Conservation (phyloP, 2,888 invertebrate species). For the Formica aserva region DNA sequence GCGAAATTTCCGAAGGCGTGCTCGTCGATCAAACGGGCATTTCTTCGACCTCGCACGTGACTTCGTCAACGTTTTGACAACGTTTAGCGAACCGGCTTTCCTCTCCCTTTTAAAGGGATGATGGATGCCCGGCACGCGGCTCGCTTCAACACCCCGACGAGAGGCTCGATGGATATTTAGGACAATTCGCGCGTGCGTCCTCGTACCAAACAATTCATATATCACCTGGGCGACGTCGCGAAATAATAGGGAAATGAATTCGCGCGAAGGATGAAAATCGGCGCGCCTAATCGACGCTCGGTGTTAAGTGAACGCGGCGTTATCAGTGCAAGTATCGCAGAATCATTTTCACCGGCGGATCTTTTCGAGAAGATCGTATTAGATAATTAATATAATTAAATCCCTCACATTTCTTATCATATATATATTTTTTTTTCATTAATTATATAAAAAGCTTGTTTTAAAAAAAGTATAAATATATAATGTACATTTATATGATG, state of each 20-base stretch:
- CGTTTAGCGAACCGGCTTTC: constrained; percentile 73
- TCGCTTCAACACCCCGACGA: constrained; percentile 56
- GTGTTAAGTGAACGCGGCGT: constrained; percentile 52
- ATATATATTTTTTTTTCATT: not conserved
- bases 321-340: constrained; percentile 60
- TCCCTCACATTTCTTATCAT: not conserved
- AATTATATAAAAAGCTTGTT: not conserved
- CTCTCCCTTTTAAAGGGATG: constrained; percentile 82
- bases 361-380: not conserved
- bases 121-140: constrained; percentile 85
- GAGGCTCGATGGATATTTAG: constrained; percentile 68
- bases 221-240: constrained; percentile 84
- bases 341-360: constrained; percentile 20
- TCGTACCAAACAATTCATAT: constrained; percentile 85
- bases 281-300: constrained; percentile 66
- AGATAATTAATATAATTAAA: constrained; percentile 8
- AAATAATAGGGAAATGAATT: constrained; percentile 86
- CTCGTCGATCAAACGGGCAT: constrained; percentile 70
- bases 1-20: constrained; percentile 42
- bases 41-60: constrained; percentile 76
- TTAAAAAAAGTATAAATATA: not conserved
- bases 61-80: constrained; percentile 78
- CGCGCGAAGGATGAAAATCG: constrained; percentile 78
- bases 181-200: constrained; percentile 74
- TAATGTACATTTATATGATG: not conserved